These are phyloP conservation scores for Euzetes globulus DNA, from an alignment of 2,888 invertebrate genomes.

Conservation along the genomic window DNA sequence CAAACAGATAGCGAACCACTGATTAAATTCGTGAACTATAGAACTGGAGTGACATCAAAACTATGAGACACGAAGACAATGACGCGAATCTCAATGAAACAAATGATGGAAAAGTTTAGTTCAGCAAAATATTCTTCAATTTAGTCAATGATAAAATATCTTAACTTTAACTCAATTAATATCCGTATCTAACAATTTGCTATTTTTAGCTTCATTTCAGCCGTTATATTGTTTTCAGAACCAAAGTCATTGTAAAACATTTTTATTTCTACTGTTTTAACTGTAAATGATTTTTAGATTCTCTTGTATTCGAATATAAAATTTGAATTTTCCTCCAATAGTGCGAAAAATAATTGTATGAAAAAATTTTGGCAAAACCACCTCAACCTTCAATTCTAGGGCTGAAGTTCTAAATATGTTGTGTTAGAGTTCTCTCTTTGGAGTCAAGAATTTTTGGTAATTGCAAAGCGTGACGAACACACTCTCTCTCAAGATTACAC, in stretches of 20 bases:
- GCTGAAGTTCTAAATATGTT: background rate
- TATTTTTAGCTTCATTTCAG: background rate
- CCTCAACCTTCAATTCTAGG: background rate
- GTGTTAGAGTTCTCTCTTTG: background rate
- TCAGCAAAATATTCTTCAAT: background rate
- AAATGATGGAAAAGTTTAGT: constrained; percentile 17
- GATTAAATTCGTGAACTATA: constrained; percentile 7
- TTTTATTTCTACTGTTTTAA: background rate
- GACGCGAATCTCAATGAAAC: constrained; percentile 6
- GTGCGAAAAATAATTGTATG: background rate
- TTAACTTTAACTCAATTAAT: background rate
- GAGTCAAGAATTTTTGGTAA: background rate
- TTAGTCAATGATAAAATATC: background rate
- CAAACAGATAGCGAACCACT: background rate
- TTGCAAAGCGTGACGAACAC: constrained; percentile 5
- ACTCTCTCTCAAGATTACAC: no score
- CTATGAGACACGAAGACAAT: constrained; percentile 4
- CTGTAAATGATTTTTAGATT: no score
- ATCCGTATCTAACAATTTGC: background rate
- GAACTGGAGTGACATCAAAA: constrained; percentile 7
- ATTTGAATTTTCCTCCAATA: no score
- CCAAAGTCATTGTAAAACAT: background rate
- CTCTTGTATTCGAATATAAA: no score
- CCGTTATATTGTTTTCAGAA: no score
- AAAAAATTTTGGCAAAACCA: background rate